A percentile compares a stretch with the other conserved stretches of the same genome.
Conservation (phyloP, 1,140 invertebrate genomes). For the Trypoxylus dichotomus region DNA sequence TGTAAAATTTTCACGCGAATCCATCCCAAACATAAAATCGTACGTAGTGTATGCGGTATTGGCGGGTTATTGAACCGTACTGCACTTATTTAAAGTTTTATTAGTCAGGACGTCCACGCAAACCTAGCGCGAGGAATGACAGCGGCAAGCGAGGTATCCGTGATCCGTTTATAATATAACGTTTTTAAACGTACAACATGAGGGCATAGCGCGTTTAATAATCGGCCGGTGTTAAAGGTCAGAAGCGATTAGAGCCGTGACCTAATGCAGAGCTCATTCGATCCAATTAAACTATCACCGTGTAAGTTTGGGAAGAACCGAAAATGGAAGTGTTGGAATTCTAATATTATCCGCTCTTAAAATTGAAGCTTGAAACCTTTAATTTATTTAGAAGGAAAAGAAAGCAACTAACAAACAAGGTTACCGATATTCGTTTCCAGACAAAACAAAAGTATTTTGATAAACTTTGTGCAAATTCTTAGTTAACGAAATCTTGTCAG, state of each 20-base stretch:
- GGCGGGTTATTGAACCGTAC: slow-evolving; percentile 18
- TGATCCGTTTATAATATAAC: background rate
- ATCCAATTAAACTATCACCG: slow-evolving; percentile 15
- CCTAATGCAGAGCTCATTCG: slow-evolving; percentile 21
- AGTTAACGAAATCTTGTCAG: too few species aligned
- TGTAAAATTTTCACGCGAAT: background rate
- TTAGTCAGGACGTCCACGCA: slow-evolving; percentile 15
- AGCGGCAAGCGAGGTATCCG: background rate
- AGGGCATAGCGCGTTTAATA: background rate
- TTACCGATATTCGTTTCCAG: too few species aligned
- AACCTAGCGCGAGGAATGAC: slow-evolving; percentile 4
- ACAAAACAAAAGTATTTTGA: too few species aligned
- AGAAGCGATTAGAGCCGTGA: slow-evolving; percentile 26
- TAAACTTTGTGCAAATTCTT: too few species aligned
- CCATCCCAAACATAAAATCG: background rate
- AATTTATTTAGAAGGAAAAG: background rate
- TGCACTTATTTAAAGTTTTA: slow-evolving; percentile 22
- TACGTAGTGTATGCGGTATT: background rate
- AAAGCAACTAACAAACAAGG: too few species aligned
- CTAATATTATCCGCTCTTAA: background rate
- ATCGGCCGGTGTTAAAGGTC: slow-evolving; percentile 26
- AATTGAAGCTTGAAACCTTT: background rate
- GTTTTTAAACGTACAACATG: background rate
- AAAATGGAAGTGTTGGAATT: background rate
- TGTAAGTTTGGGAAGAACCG: background rate